Evolutionary conservation across 2,113 vertebrate genomes (phyloP), one percentile per base, ranked within the genome.

Genomic region (Micromys minutus): DNA sequence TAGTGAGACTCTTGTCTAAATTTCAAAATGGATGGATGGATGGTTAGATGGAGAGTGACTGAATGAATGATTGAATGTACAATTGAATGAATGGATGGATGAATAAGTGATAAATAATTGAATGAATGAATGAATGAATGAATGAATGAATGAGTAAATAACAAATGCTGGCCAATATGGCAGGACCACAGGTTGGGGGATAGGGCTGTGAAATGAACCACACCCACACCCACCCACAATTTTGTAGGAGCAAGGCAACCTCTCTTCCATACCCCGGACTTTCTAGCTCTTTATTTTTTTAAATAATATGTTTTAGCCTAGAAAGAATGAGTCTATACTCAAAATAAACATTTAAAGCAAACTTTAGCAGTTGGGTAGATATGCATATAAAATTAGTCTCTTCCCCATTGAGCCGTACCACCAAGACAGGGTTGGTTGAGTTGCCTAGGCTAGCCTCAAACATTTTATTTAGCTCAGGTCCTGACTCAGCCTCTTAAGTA

Each of bases 291-390:
- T 45, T 34, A 92, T 88, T 63, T 47, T 21, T 36, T n/a, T 57
- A 12, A 79, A 47, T 45, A 83, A 69, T 57, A 87, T 19, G 21
- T 86, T 87, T 67, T 81, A 69, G 63, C 4, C 92, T 92, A 92
- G 36, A 95, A 89, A 88, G 42, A 84, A 84, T 61, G 59, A 88
- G 21, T 81, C 39, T 79, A 24, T 36, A 83, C 16, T 84, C 69
- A 76, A 84, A 95, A 34, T 61, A 88, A 57, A 45, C 3, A 47
- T 84, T 92, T 91, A 87, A 91, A 96, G 75, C 26, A 91, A 61
- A 45, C 11, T 3, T 91, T 61, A 72, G n/a, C 50, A 92, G 39
- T 57, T 72, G 11, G n/a, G 29, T 52, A 89, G 63, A 50, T 84
- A 89, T 31, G 31, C 59, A 12, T 36, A 84, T 59, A 47, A 15